phyloP scores from a whole-genome alignment of 2,888 invertebrate species.

The Andrena flavipes region DNA sequence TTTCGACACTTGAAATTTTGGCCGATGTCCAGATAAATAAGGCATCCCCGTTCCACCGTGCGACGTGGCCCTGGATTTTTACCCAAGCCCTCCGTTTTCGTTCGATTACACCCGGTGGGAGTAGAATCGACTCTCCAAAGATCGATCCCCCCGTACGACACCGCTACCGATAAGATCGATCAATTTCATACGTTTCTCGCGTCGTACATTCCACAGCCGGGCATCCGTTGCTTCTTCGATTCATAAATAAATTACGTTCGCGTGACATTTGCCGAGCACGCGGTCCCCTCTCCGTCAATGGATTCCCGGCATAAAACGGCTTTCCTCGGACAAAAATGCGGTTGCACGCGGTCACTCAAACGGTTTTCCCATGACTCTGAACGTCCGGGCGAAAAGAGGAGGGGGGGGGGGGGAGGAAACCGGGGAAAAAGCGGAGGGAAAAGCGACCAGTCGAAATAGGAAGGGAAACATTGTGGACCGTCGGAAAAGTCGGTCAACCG shows the following conservation, averaged over 20 bases:
- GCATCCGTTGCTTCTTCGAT: constrained; percentile 44
- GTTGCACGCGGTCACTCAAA: constrained; percentile 58
- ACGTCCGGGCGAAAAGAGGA: neutral
- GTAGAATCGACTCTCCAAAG: neutral
- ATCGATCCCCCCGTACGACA: neutral
- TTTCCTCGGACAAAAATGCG: constrained; percentile 41
- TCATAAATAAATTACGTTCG: constrained; percentile 75
- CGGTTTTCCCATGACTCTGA: constrained; percentile 51
- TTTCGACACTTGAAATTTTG: no score
- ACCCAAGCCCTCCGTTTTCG: neutral
- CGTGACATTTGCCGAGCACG: constrained; percentile 71
- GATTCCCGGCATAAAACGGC: constrained; percentile 33
- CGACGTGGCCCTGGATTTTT: neutral
- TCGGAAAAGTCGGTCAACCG: constrained; percentile 35
- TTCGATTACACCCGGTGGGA: neutral
- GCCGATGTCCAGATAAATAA: no score
- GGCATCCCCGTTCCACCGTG: no score
- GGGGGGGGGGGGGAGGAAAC: neutral
- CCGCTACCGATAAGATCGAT: constrained; percentile 46
- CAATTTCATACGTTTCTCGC: constrained; percentile 43
- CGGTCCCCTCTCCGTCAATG: constrained; percentile 30
- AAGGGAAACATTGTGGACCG: neutral
- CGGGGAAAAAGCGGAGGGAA: neutral
- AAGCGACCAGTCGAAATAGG: neutral
- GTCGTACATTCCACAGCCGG: constrained; percentile 18